phyloP scores from a whole-genome alignment of 2,888 invertebrate genomes.

The Drosophila mimetica region DNA sequence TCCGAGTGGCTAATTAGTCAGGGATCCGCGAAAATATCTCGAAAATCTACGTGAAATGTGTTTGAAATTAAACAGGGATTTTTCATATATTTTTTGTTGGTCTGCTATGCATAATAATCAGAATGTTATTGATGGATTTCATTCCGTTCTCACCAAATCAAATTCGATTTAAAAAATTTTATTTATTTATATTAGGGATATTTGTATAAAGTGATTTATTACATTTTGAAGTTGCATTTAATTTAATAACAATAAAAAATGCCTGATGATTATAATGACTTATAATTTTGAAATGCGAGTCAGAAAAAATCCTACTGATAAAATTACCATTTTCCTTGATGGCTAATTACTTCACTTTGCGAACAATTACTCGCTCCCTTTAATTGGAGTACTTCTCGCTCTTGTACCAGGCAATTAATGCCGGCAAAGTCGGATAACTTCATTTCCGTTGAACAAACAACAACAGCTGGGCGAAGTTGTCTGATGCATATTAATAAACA shows the following conservation, averaged over 20 bases:
- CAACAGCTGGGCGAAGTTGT: conserved; percentile 59
- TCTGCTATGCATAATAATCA: conserved; percentile 1
- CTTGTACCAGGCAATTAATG: conserved; percentile 53
- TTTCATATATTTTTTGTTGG: not conserved
- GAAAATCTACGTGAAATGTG: conserved; percentile 19
- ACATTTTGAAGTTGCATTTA: no score
- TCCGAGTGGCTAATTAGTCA: conserved; percentile 38
- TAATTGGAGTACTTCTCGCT: conserved; percentile 25
- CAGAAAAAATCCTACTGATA: not conserved
- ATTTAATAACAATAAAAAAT: no score
- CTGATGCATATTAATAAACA: conserved; percentile 66
- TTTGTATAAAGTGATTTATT: no score
- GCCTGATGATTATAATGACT: not conserved
- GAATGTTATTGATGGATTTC: not conserved
- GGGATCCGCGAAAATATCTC: not conserved
- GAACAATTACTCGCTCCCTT: conserved; percentile 22
- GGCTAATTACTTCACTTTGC: conserved; percentile 19
- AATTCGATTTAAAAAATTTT: no score
- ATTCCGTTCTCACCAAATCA: no score
- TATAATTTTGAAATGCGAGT: not conserved
- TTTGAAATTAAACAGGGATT: conserved; percentile 6
- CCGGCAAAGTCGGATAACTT: conserved; percentile 59
- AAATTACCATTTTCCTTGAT: not conserved
- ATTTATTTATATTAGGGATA: no score
- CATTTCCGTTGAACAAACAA: conserved; percentile 63